Evolutionary conservation across 2,113 vertebrate genomes (phyloP).

Genomic region (Pandion haliaetus): DNA sequence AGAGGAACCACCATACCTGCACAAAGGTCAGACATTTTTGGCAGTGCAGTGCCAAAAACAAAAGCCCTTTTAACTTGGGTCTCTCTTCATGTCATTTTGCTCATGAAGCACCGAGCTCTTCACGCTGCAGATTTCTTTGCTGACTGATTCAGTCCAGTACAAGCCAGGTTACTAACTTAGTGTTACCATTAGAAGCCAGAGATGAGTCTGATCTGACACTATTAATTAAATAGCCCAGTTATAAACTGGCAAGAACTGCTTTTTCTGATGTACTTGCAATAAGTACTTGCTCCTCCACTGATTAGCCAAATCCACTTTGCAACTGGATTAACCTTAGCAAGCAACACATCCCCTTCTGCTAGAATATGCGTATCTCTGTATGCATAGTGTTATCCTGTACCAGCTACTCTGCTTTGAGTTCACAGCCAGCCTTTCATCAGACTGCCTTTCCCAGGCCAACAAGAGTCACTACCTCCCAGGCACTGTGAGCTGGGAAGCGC

Average conservation of each 20-base stretch:
- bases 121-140: neutral
- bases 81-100: neutral
- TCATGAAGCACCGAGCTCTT: accelerated
- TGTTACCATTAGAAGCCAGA: neutral
- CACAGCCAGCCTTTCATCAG: neutral
- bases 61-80: neutral
- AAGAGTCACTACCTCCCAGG: neutral
- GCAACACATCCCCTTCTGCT: neutral
- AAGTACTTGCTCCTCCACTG: neutral
- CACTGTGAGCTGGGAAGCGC: neutral
- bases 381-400: accelerated
- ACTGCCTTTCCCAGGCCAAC: neutral
- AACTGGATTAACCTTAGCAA: neutral
- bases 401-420: neutral
- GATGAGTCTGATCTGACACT: neutral
- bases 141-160: neutral
- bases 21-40: neutral
- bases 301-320: neutral
- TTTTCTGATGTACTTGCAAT: neutral
- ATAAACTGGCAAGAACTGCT: neutral
- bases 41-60: neutral
- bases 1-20: neutral
- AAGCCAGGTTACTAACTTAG: neutral
- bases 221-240: neutral
- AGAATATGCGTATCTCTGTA: neutral